Conservation (phyloP, 2,797 vertebrate genomes). For the Tapera naevia region DNA sequence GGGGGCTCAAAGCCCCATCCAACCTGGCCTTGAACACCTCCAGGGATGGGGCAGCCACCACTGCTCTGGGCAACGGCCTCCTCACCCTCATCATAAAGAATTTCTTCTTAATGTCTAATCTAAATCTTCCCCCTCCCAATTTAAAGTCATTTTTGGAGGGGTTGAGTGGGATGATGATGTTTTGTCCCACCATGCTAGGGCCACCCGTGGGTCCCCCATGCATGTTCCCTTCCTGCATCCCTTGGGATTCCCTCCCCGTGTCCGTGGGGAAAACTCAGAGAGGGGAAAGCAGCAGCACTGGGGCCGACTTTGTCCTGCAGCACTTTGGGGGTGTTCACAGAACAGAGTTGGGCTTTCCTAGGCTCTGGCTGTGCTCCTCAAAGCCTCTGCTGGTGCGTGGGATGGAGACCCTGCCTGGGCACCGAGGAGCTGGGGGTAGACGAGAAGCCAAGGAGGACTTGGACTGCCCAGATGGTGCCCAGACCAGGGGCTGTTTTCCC, state of each 20-base stretch:
- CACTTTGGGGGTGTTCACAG: rapidly evolving
- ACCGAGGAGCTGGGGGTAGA: not conserved
- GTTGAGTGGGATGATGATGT: not conserved
- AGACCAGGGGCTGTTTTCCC: too few relatives aligned
- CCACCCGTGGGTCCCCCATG: not conserved
- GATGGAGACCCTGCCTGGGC: too few relatives aligned
- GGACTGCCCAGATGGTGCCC: not conserved
- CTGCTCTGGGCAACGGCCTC: too few relatives aligned
- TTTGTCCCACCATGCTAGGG: not conserved
- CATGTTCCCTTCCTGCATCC: not conserved
- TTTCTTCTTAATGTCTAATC: too few relatives aligned
- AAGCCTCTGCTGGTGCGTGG: rapidly evolving
- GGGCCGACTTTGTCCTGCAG: not conserved
- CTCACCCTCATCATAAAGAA: too few relatives aligned
- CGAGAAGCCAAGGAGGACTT: not conserved
- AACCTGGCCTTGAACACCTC: too few relatives aligned
- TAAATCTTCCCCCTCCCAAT: too few relatives aligned
- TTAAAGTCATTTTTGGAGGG: too few relatives aligned
- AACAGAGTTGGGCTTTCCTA: rapidly evolving
- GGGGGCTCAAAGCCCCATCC: too few relatives aligned
- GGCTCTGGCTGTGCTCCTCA: not conserved
- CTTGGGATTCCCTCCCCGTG: too few relatives aligned
- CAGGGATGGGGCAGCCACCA: too few relatives aligned
- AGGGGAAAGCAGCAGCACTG: not conserved
- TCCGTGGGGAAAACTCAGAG: not conserved